Evolutionary conservation across 2,888 invertebrate species (phyloP).

Genomic region (Adelognathus sp.): DNA sequence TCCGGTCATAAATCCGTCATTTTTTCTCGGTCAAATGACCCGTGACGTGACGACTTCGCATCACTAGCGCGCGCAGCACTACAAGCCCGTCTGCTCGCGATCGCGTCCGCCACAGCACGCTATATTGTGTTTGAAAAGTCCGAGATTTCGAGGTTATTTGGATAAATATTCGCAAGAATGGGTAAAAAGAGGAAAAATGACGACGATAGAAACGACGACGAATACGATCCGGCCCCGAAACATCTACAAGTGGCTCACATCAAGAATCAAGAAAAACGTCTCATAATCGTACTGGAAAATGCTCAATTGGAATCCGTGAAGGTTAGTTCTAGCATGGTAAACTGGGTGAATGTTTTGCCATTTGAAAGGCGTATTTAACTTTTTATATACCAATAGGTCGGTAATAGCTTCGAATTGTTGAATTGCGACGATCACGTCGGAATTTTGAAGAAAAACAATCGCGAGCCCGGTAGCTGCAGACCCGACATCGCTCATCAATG

Average conservation of each 20-base stretch:
- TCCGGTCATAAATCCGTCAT: too few relatives aligned
- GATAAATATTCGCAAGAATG: constrained; percentile 73
- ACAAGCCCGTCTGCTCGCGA: too few relatives aligned
- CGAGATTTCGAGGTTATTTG: constrained; percentile 28
- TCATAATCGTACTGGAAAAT: constrained; percentile 95
- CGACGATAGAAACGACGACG: constrained; percentile 85
- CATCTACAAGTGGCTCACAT: constrained; percentile 90
- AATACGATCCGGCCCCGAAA: constrained; percentile 90
- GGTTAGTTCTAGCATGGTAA: constrained; percentile 81
- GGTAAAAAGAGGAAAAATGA: constrained; percentile 83
- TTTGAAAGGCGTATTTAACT: background rate
- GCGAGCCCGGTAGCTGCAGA: constrained; percentile 93
- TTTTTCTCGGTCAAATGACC: too few relatives aligned
- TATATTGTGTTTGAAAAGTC: constrained; percentile 9
- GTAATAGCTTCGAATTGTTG: constrained; percentile 93
- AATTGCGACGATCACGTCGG: constrained; percentile 96
- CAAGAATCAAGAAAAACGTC: constrained; percentile 92
- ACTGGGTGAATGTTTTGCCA: background rate
- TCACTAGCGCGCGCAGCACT: too few relatives aligned
- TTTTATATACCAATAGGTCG: constrained; percentile 84
- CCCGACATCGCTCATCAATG: constrained; percentile 99
- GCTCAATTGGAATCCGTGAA: constrained; percentile 98
- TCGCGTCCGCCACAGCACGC: background rate
- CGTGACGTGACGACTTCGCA: too few relatives aligned
- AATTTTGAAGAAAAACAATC: constrained; percentile 92